Percentiles rank a stretch among this genome's conserved stretches.
Conservation (phyloP, 2,113 vertebrate genomes). For the Leucosticte australis region DNA sequence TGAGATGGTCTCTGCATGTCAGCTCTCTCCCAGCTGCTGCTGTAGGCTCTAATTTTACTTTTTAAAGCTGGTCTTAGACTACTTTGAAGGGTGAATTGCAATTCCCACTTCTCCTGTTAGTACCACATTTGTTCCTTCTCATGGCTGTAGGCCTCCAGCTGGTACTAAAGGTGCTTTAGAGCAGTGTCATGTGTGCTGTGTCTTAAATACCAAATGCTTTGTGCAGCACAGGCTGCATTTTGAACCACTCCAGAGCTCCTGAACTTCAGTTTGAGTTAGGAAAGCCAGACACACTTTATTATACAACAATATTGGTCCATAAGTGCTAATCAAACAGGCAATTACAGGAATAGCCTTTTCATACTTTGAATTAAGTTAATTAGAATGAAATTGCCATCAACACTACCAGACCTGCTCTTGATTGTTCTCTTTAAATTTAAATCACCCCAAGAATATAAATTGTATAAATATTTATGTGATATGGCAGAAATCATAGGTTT, state of each 20-base stretch:
- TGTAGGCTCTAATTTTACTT: neutral
- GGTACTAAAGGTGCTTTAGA: neutral
- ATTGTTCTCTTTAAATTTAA: constrained; percentile 49
- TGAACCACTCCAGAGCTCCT: neutral
- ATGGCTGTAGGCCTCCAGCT: neutral
- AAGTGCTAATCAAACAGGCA: neutral
- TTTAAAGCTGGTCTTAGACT: neutral
- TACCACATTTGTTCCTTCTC: neutral
- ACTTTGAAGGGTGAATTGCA: neutral
- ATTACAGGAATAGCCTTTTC: neutral
- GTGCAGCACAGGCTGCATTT: constrained; percentile 6
- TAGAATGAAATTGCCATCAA: constrained; percentile 40
- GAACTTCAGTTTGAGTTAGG: neutral
- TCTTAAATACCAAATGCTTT: neutral
- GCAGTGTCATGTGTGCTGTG: neutral
- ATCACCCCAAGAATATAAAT: constrained; percentile 25
- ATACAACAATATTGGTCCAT: neutral
- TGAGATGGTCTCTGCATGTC: neutral
- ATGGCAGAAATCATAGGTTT: neutral
- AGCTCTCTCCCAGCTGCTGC: neutral
- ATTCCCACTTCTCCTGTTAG: neutral
- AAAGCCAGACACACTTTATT: neutral
- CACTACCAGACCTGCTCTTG: constrained; percentile 32
- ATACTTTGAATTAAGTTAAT: constrained; percentile 42
- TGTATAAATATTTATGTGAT: neutral